Percentiles rank a stretch among this genome's conserved stretches.
Conservation (phyloP, 2,113 vertebrate genomes). For the Megaptera novaeangliae region DNA sequence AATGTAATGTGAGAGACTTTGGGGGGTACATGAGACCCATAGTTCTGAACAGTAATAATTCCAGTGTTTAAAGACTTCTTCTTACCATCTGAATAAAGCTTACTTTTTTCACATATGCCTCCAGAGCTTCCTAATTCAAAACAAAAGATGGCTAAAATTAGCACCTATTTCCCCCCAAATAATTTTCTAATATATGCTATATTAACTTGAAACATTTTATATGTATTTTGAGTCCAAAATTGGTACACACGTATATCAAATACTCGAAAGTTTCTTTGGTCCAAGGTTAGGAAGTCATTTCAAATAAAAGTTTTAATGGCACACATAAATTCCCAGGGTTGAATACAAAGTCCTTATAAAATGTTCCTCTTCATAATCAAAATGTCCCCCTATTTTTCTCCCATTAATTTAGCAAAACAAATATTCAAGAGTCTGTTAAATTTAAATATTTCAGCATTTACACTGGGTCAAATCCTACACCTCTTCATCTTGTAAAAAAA, state of each 20-base stretch:
- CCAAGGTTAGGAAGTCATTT: neutral
- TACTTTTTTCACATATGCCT: constrained; percentile 97
- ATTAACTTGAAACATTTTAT: constrained; percentile 23
- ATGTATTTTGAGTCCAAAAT: neutral
- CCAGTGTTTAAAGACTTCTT: constrained; percentile 98
- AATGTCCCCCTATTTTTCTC: neutral
- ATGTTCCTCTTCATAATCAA: neutral
- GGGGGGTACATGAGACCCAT: constrained; percentile 96
- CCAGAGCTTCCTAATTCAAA: constrained; percentile 91
- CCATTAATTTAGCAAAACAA: neutral
- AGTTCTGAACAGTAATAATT: constrained; percentile 99
- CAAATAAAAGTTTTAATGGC: constrained; percentile 14
- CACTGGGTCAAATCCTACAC: neutral
- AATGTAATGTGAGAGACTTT: constrained; percentile 99
- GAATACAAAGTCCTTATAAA: neutral
- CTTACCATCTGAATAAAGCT: constrained; percentile 94
- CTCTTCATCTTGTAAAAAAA: constrained; percentile 12
- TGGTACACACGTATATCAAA: neutral
- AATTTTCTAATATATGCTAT: neutral
- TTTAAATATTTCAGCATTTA: constrained; percentile 4
- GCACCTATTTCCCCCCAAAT: neutral
- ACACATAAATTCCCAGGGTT: neutral
- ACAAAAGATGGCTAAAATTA: constrained; percentile 26
- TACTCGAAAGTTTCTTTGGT: neutral
- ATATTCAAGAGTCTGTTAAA: constrained; percentile 25